Evolutionary conservation across 1,140 invertebrate species (phyloP), one percentile per base, ranked within the genome.

Genomic region (Whitmania pigra): DNA sequence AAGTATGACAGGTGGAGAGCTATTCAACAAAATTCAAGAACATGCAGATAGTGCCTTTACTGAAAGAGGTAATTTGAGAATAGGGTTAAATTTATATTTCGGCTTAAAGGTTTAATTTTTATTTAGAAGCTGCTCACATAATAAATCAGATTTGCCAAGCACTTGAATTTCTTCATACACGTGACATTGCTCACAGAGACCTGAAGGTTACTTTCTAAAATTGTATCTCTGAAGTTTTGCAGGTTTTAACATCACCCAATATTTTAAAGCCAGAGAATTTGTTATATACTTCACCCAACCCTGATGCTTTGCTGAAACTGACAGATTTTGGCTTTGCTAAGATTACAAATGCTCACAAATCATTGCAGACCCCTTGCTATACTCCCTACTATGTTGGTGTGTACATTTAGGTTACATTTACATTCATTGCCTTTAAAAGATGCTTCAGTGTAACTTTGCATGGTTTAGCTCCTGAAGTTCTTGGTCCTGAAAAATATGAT

Each of bases 261-360:
- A 31, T 63, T 72, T 79, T 82, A 27, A 76, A 84, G 81, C 85
- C 85, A 36, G 85, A 86, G 78, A 87, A 87, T 80, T 78, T 87
- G 57, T 76, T 87, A 7, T 87, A 85, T 76, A 80, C 81, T 53
- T 76, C 78, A 54, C 81, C 82, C 73, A 79, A 79, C 60, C 72
- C 79, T 49, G 78, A 82, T 69, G 93, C 90, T 40, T 85, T 91
- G 74, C 86, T 98, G 57, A 99, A 98, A 84, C 84, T 99, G 74
- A 98, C 94, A 54, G 96, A 99, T 83, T 99, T 98, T 85, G 96
- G 96, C n/a, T 99, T 99, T 86, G 95, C 96, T 22, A 99, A 99
- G 83, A 92, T 96, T 72, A 78, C 88, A 73, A 78, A 78, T 49
- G 85, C 86, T n/a, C 88, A 89, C 73, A 89, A 91, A 74, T 89